phyloP scores from a whole-genome alignment of 1,140 invertebrate species.

The Ditylenchus dipsaci region DNA sequence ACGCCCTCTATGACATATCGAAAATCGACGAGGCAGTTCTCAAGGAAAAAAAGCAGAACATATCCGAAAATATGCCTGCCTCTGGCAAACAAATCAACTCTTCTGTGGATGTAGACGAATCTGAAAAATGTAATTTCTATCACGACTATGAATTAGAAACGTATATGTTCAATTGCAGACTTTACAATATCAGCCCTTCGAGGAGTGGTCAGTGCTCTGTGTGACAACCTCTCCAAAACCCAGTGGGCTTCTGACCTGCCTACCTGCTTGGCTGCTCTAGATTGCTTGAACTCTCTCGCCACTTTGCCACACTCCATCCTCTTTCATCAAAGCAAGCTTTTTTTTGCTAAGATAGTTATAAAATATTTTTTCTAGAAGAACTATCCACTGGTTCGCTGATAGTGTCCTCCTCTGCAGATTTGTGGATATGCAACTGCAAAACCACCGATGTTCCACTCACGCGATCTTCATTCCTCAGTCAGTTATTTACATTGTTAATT shows the following conservation, averaged over 20 bases:
- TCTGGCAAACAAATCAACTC: constrained; percentile 5
- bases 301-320: constrained; percentile 40
- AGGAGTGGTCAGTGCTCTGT: constrained; percentile 49
- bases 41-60: background rate
- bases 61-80: constrained; percentile 10
- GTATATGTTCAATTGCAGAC: background rate
- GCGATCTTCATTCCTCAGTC: constrained; percentile 91
- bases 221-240: constrained; percentile 52
- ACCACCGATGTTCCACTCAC: constrained; percentile 88
- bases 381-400: constrained; percentile 95
- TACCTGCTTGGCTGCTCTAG: constrained; percentile 48
- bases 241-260: constrained; percentile 46
- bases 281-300: constrained; percentile 48
- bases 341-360: background rate
- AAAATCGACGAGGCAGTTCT: too few species aligned
- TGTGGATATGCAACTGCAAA: constrained; percentile 90
- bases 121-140: constrained; percentile 11
- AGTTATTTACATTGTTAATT: constrained; percentile 24
- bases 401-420: constrained; percentile 64
- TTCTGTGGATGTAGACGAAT: constrained; percentile 2
- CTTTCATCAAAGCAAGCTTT: constrained; percentile 46
- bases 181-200: constrained; percentile 38
- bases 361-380: constrained; percentile 62
- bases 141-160: constrained; percentile 1
- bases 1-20: constrained; percentile 45